These are phyloP conservation scores for Atta cephalotes DNA, from an alignment of 1,140 invertebrate genomes.

Conservation along the genomic window DNA sequence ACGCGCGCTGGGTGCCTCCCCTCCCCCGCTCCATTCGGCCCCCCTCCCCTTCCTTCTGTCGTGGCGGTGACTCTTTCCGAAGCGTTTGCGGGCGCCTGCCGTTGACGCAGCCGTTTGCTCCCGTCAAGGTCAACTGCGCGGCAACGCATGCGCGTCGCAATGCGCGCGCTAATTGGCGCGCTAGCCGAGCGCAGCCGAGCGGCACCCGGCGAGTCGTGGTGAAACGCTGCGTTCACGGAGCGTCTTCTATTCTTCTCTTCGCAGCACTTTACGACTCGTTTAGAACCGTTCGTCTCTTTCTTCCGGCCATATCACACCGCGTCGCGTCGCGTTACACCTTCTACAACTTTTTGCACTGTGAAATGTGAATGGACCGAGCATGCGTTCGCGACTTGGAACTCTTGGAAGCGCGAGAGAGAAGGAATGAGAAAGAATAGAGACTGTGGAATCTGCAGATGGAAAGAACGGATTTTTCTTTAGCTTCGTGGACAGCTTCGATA, in stretches of 20 bases:
- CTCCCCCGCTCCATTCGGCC: too few species aligned
- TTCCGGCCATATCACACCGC: not conserved
- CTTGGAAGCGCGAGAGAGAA: not conserved
- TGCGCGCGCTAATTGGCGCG: not conserved
- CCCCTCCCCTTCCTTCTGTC: not conserved
- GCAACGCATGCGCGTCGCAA: conserved; percentile 19
- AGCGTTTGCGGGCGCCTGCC: conserved; percentile 75
- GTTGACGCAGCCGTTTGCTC: conserved; percentile 61
- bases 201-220: not conserved
- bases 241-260: not conserved
- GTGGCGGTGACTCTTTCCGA: conserved; percentile 67
- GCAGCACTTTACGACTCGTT: too few species aligned
- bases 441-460: not conserved
- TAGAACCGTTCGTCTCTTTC: not conserved
- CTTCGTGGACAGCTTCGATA: not conserved
- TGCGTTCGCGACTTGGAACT: not conserved
- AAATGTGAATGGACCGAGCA: too few species aligned
- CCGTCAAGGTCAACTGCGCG: conserved; percentile 69
- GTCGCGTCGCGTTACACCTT: not conserved
- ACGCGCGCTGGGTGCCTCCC: conserved; percentile 65
- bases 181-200: not conserved
- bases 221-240: conserved; percentile 29
- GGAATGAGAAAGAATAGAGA: not conserved
- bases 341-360: too few species aligned
- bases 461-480: not conserved